Evolutionary conservation across 2,888 invertebrate species (phyloP), one percentile per base, ranked within the genome.

Genomic region (Matsumyia berberina): DNA sequence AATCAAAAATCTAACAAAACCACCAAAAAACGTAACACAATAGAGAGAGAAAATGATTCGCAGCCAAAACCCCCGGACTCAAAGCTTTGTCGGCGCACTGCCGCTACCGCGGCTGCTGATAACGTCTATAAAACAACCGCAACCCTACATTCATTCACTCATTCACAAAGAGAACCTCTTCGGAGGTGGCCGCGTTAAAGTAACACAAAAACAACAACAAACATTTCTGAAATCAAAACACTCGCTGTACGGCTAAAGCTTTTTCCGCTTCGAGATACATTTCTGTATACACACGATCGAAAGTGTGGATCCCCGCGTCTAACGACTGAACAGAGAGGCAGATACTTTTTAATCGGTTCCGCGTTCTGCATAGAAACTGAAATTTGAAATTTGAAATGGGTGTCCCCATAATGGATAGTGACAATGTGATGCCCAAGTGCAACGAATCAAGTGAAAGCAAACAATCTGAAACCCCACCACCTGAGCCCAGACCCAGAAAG

Each of bases 71-170:
- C 85, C 85, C 85, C 85, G 2, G 74, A 42, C 29, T 39, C 49
- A 8, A 60, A 80, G 80, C 80, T 80, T 85, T 69, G 2, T 55
- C 39, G 73, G 64, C 70, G 31, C n/a, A n/a, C n/a, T 60, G 37
- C 31, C 35, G 24, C 24, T 24, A 57, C 17, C 19, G 2, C 15
- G 7, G 9, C 39, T 2, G 55, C 49, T 53, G 51, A 46, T 46
- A 42, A 44, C 39, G 29, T 85, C 74, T 85, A 85, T 85, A 85
- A 80, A 85, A 85, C 70, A 66, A 69, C 39, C n/a, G 7, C n/a
- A 35, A 53, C 51, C 53, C 39, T 39, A 7, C 19, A 33, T 29
- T 46, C 8, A 37, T 51, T 58, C 58, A 80, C 44, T 85, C 80
- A 85, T 85, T 85, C 74, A 74, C 39, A 74, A 64, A 74, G 69